These are phyloP conservation scores for Atlantisia rogersi DNA, from an alignment of 2,113 vertebrate species.

Conservation along the genomic window DNA sequence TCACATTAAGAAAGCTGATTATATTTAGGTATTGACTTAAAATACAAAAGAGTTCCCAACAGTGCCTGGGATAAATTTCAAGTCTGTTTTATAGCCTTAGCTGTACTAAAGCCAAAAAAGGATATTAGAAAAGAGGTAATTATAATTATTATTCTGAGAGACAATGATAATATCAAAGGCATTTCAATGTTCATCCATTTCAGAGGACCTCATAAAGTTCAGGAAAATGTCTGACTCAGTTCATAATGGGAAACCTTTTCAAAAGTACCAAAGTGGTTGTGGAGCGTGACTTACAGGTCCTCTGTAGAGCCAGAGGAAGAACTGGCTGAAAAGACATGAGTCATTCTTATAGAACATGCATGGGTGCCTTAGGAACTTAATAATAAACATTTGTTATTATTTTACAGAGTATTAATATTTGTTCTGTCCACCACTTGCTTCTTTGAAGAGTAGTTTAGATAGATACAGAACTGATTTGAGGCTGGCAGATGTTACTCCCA, in stretches of 20 bases:
- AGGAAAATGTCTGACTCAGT: neutral
- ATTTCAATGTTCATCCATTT: slow-evolving; percentile 47
- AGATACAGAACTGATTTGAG: neutral
- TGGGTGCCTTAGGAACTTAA: neutral
- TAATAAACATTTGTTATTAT: neutral
- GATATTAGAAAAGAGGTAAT: slow-evolving; percentile 60
- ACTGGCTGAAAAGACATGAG: neutral
- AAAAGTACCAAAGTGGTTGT: neutral
- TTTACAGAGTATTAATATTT: neutral
- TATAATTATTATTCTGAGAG: slow-evolving; percentile 54
- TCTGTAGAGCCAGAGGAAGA: neutral
- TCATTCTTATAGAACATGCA: neutral
- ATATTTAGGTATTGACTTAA: slow-evolving; percentile 52
- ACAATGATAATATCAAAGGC: slow-evolving; percentile 52
- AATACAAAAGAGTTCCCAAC: slow-evolving; percentile 25
- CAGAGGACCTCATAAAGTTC: slow-evolving; percentile 8
- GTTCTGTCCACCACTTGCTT: neutral
- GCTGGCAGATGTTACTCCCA: no score
- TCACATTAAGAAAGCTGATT: slow-evolving; percentile 16
- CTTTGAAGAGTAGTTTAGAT: neutral
- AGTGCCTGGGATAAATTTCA: slow-evolving; percentile 34
- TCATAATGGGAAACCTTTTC: neutral
- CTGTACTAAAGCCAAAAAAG: slow-evolving; percentile 48
- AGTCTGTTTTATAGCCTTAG: slow-evolving; percentile 41
- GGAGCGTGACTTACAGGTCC: neutral